Evolutionary conservation across 2,797 vertebrate species (phyloP).

Genomic region (Pampus argenteus): DNA sequence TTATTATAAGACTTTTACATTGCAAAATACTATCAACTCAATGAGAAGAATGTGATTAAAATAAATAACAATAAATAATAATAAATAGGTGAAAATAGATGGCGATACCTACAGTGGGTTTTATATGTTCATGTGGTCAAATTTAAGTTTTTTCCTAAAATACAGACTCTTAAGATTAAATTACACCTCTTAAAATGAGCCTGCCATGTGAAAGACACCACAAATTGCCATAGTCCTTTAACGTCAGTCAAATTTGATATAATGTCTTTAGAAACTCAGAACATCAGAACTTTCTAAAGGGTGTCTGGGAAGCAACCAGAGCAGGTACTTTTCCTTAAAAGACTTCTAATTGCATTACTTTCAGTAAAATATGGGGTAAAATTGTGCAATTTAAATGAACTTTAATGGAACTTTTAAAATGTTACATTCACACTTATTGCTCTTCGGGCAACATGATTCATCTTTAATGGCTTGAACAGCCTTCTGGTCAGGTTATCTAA

Average conservation of each 20-base stretch:
- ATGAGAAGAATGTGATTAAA: not conserved
- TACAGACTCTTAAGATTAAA: too few relatives aligned
- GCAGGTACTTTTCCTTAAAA: not conserved
- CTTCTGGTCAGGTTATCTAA: not conserved
- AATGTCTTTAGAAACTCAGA: not conserved
- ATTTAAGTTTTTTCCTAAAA: not conserved
- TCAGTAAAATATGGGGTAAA: not conserved
- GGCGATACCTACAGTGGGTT: too few relatives aligned
- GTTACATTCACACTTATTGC: constrained; percentile 3
- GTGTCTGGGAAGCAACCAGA: not conserved
- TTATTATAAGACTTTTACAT: not conserved
- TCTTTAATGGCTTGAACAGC: not conserved
- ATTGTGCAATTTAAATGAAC: constrained; percentile 1
- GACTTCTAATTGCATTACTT: not conserved
- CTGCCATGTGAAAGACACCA: too few relatives aligned
- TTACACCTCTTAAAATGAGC: too few relatives aligned
- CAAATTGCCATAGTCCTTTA: not conserved
- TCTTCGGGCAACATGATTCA: not conserved
- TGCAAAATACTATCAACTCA: not conserved
- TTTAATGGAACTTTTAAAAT: not conserved
- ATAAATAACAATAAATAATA: too few relatives aligned
- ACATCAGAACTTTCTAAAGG: not conserved
- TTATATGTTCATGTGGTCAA: not conserved
- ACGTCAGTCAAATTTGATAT: not conserved
- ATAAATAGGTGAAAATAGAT: not conserved